Evolutionary conservation across 2,113 vertebrate genomes (phyloP), one percentile per base, ranked within the genome.

Genomic region (Xiphorhynchus elegans): DNA sequence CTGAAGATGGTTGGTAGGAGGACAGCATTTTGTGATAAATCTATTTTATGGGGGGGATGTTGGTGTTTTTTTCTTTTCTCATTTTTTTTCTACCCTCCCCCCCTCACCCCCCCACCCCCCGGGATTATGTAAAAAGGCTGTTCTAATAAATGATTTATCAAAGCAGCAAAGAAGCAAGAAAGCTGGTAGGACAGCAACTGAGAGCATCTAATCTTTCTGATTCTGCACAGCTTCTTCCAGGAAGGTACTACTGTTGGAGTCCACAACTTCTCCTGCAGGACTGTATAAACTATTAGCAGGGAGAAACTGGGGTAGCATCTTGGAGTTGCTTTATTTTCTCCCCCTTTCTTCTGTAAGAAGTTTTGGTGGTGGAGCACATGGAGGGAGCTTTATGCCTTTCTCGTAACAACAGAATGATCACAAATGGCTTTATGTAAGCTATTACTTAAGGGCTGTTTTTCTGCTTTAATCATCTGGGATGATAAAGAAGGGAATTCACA

Each of bases 21-120:
- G 96, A 96, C 91, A 94, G 83, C 79, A 88, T 95, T 94, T 95
- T 91, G 88, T 96, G 94, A 96, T 96, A 95, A 96, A 97, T 96
- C 85, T 97, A 60, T 91, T 96, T 96, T 94, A 94, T 82, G 56
- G 63, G n/a, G 55, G 79, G 39, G 15, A 33, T 56, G 47, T 49
- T 62, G 52, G 14, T 49, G 28, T 0, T 1, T 11, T 55, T 23
- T 46, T 15, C 17, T 2, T 25, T n/a, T n/a, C 7, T 4, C 15
- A 6, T 18, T n/a, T 11, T 17, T 17, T 8, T n/a, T 12, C 26
- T 56, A 8, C 53, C 35, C 55, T 37, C 37, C 33, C 7, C 3
- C 7, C 55, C 14, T 33, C 12, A 7, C 17, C 6, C 18, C 35
- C 1, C 0, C 10, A 4, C 8, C 10, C 31, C 62, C n/a, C 1